Evolutionary conservation across 1,140 invertebrate genomes (phyloP).

Genomic region (Pseudomyrmex pallidus): DNA sequence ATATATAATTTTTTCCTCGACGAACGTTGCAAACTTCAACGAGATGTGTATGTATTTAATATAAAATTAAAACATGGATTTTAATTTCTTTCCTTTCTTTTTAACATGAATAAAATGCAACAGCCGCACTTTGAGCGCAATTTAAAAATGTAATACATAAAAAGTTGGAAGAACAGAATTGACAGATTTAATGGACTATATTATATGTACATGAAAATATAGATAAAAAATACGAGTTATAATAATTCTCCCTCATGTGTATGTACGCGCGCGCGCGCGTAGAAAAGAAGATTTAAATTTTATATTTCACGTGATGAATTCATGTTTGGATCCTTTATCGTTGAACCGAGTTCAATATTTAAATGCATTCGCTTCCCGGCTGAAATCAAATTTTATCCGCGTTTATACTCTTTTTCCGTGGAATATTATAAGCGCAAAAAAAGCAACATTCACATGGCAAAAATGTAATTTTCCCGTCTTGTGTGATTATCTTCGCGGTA

Average conservation of each 20-base stretch:
- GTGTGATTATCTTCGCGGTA: not conserved
- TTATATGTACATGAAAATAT: slow-evolving; percentile 14
- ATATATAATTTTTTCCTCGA: too few species aligned
- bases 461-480: slow-evolving; percentile 53
- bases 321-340: not conserved
- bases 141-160: not conserved
- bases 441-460: slow-evolving; percentile 29
- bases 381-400: slow-evolving; percentile 52
- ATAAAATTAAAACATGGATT: too few species aligned
- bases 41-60: too few species aligned
- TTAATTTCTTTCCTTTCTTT: too few species aligned
- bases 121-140: not conserved
- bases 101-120: too few species aligned
- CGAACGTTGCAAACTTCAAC: too few species aligned
- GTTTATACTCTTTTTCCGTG: slow-evolving; percentile 43
- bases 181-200: not conserved
- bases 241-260: not conserved
- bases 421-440: slow-evolving; percentile 25
- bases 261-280: not conserved
- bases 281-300: not conserved
- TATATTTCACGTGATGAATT: slow-evolving; percentile 17
- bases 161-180: not conserved
- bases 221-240: slow-evolving; percentile 24
- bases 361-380: slow-evolving; percentile 26
- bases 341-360: slow-evolving; percentile 45